Percentiles rank a stretch among this genome's conserved stretches.
These are phyloP conservation scores for Erebia palarica DNA, from an alignment of 2,888 invertebrate genomes.

Conservation along the genomic window DNA sequence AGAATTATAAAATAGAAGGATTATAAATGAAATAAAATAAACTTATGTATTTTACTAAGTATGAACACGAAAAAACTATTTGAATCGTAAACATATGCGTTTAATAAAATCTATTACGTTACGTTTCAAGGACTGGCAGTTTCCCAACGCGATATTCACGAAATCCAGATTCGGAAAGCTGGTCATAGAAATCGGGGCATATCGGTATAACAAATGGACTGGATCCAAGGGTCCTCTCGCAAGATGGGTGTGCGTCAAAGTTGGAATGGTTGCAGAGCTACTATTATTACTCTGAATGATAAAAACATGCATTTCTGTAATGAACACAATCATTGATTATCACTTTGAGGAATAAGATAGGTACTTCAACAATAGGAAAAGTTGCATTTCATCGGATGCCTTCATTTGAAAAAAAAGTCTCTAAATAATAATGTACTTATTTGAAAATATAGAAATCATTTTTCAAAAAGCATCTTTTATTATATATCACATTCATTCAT, in stretches of 20 bases:
- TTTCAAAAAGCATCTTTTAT: no score
- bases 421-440: no score
- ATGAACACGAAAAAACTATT: no score
- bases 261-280: constrained; percentile 44
- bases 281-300: constrained; percentile 46
- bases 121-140: constrained; percentile 18
- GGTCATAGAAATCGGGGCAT: constrained; percentile 41
- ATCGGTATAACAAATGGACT: constrained; percentile 45
- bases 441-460: no score
- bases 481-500: no score
- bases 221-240: constrained; percentile 39
- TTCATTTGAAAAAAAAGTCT: no score
- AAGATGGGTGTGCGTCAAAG: constrained; percentile 49
- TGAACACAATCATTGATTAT: constrained; percentile 41
- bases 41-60: no score
- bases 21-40: no score
- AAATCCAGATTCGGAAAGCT: constrained; percentile 43
- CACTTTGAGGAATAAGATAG: not conserved
- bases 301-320: constrained; percentile 44
- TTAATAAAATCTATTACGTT: not conserved
- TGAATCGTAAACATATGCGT: not conserved
- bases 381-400: no score
- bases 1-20: no score
- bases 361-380: no score
- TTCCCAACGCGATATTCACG: constrained; percentile 31